phyloP scores from a whole-genome alignment of 23 tunicate genomes.

The Corella eumyota region DNA sequence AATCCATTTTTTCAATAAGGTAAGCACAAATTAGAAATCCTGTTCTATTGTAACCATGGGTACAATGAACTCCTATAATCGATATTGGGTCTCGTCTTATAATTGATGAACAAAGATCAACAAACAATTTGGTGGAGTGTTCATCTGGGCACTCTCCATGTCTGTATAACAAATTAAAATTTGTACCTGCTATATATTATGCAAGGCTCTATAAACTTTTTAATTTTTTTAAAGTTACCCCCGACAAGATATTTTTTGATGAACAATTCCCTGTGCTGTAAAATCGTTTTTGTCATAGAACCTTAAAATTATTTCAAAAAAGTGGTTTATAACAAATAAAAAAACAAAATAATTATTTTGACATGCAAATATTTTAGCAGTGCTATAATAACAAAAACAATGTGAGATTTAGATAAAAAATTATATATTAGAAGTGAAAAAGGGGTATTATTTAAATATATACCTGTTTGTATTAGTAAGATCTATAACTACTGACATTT shows the following conservation, averaged over 20 bases:
- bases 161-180: conserved; percentile 10
- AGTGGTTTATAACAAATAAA: too few relatives aligned
- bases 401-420: too few relatives aligned
- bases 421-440: too few relatives aligned
- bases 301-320: conserved; percentile 9
- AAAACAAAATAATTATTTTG: too few relatives aligned
- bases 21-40: conserved; percentile 89
- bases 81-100: conserved; percentile 50
- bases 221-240: conserved; percentile 34
- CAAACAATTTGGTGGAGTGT: conserved; percentile 57
- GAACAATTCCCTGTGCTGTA: conserved; percentile 34
- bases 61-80: conserved; percentile 88
- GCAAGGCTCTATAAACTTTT: background rate
- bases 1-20: conserved; percentile 79
- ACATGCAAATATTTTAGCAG: conserved; percentile 1
- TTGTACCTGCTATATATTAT: background rate
- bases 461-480: conserved; percentile 84
- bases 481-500: conserved; percentile 67
- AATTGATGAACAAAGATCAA: conserved; percentile 51
- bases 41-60: conserved; percentile 96
- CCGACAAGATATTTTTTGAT: conserved; percentile 83
- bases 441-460: background rate
- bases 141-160: conserved; percentile 94
- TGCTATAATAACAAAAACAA: too few relatives aligned
- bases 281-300: conserved; percentile 59